These are phyloP conservation scores for Chironex yamaguchii DNA, from an alignment of 30 jellyfish, hydroid and myxozoan genomes.

Conservation along the genomic window DNA sequence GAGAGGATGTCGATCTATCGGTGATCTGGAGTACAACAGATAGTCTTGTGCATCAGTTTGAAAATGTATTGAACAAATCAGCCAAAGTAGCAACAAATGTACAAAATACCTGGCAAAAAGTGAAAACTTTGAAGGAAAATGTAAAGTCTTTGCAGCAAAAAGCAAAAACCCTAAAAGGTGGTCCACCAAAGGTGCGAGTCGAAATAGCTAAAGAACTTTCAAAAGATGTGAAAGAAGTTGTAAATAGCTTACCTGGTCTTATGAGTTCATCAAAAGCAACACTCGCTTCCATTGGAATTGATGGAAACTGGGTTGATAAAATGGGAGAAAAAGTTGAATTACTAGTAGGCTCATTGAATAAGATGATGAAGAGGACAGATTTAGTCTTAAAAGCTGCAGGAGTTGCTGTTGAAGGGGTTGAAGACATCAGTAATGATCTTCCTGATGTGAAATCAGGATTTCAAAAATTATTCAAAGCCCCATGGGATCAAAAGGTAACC, in stretches of 20 bases:
- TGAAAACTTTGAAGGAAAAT: conserved; percentile 12
- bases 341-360: conserved; percentile 44
- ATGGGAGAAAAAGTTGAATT: conserved; percentile 54
- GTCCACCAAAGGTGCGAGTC: conserved; percentile 74
- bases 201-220: conserved; percentile 64
- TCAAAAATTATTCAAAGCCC: conserved; percentile 58
- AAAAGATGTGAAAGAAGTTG: conserved; percentile 53
- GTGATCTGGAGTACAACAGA: conserved; percentile 36
- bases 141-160: conserved; percentile 2
- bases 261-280: conserved; percentile 50
- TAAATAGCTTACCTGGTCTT: conserved; percentile 69
- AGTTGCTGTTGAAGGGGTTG: conserved; percentile 57
- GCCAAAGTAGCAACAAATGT: conserved; percentile 68
- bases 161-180: conserved; percentile 25
- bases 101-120: conserved; percentile 49
- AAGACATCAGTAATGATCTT: conserved; percentile 52
- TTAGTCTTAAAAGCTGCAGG: conserved; percentile 73
- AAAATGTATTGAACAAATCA: conserved; percentile 59
- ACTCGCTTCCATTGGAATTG: conserved; percentile 81
- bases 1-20: conserved; percentile 79
- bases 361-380: conserved; percentile 62
- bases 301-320: conserved; percentile 71
- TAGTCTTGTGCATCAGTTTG: conserved; percentile 51
- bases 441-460: conserved; percentile 46
- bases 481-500: conserved; percentile 71